These are phyloP conservation scores for Antennarius striatus DNA, from an alignment of 2,113 vertebrate species.

Conservation along the genomic window DNA sequence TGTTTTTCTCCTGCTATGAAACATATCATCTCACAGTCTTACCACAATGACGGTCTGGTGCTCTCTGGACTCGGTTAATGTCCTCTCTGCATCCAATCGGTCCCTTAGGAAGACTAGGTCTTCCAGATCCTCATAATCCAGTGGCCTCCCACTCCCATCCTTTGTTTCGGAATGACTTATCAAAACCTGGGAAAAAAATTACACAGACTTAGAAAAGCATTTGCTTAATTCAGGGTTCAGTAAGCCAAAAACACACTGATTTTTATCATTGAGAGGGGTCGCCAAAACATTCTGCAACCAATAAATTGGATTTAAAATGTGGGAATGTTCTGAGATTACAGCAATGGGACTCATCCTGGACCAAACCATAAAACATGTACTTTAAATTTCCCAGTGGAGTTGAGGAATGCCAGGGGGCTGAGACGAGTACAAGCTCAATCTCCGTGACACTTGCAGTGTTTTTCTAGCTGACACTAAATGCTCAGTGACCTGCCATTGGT, in stretches of 20 bases:
- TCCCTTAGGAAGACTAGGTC: conserved; percentile 83
- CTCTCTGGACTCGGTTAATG: conserved; percentile 19
- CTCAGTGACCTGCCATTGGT: conserved; percentile 18
- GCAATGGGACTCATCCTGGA: conserved; percentile 40
- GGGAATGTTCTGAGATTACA: conserved; percentile 55
- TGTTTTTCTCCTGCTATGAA: not conserved
- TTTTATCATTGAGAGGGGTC: conserved; percentile 11
- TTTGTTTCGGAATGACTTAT: conserved; percentile 81
- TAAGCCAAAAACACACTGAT: conserved; percentile 5
- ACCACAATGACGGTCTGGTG: conserved; percentile 56
- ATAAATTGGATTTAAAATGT: conserved; percentile 56
- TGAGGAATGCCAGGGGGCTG: conserved; percentile 32
- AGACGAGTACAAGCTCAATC: conserved; percentile 17
- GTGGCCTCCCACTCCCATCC: conserved; percentile 84
- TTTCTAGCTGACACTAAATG: conserved; percentile 10
- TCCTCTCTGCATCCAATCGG: conserved; percentile 71
- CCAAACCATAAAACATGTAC: conserved; percentile 45
- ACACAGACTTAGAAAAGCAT: not conserved
- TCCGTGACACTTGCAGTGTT: conserved; percentile 12
- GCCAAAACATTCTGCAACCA: conserved; percentile 53
- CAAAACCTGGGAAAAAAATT: conserved; percentile 80
- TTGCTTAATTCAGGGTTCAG: conserved; percentile 21
- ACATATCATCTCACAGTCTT: conserved; percentile 15
- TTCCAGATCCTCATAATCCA: conserved; percentile 85
- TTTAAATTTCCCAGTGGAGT: conserved; percentile 47